A percentile compares a stretch with the other conserved stretches of the same genome.
phyloP scores from a whole-genome alignment of 2,888 invertebrate genomes.

The Mayetiola destructor region DNA sequence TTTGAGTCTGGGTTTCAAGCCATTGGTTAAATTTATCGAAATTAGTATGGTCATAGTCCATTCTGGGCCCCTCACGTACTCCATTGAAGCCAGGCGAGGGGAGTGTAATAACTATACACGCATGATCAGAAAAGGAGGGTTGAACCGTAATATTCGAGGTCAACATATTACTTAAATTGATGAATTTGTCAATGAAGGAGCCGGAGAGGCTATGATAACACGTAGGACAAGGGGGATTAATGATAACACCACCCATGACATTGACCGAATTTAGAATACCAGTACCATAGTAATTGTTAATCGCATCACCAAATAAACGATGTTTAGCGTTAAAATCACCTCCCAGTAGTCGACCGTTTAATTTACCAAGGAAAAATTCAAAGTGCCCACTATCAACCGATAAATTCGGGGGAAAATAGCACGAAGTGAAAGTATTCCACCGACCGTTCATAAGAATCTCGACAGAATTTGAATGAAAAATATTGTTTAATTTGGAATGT shows the following conservation, averaged over 20 bases:
- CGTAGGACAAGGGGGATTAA: not conserved
- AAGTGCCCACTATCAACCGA: not conserved
- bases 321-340: not conserved
- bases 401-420: not conserved
- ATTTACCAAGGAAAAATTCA: not conserved
- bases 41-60: not conserved
- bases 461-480: not conserved
- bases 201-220: not conserved
- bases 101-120: not conserved
- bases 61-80: no score
- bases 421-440: not conserved
- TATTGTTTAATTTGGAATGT: not conserved
- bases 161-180: not conserved
- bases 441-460: not conserved
- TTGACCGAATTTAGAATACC: not conserved
- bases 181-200: not conserved
- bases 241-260: not conserved
- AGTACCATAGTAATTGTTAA: not conserved
- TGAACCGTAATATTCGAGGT: not conserved
- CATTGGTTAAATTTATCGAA: not conserved
- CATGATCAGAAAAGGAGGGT: not conserved
- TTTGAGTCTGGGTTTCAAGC: not conserved
- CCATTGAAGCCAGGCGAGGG: not conserved
- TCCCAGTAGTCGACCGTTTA: not conserved
- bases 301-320: not conserved